Percentiles rank a stretch among this genome's conserved stretches.
Conservation (phyloP, 1,140 invertebrate genomes). For the Cydia splendana region DNA sequence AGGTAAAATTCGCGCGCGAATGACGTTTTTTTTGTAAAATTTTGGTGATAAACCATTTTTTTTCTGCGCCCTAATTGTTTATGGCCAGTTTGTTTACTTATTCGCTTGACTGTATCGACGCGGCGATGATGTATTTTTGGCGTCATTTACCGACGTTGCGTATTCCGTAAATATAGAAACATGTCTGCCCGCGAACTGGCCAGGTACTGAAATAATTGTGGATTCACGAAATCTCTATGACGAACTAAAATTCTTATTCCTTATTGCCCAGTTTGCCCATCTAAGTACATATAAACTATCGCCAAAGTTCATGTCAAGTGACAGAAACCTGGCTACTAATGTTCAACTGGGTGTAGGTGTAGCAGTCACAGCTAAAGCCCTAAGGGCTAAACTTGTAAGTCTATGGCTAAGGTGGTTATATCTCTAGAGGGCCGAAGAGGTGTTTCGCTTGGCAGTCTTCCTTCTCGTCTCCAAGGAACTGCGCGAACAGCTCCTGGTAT, state of each 20-base stretch:
- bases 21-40: no score
- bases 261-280: not conserved
- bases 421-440: slow-evolving; percentile 87
- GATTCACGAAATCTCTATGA: slow-evolving; percentile 35
- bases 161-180: slow-evolving; percentile 51
- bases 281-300: not conserved
- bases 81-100: slow-evolving; percentile 43
- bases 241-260: slow-evolving; percentile 26
- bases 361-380: slow-evolving; percentile 42
- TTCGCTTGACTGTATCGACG: slow-evolving; percentile 46
- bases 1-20: no score
- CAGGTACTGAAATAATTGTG: slow-evolving; percentile 23
- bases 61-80: not conserved
- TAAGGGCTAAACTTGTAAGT: slow-evolving; percentile 22
- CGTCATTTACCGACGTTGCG: slow-evolving; percentile 46
- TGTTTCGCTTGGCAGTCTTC: slow-evolving; percentile 87
- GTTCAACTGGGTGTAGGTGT: slow-evolving; percentile 41
- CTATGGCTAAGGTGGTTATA: slow-evolving; percentile 47
- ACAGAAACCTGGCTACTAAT: not conserved
- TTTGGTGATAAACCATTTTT: not conserved
- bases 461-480: slow-evolving; percentile 87
- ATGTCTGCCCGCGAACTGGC: slow-evolving; percentile 15
- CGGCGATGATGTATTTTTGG: slow-evolving; percentile 50
- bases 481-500: slow-evolving; percentile 91
- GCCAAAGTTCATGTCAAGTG: not conserved